These are phyloP conservation scores for Parazoanthus swiftii DNA, from an alignment of 92 coral and sea anemone genomes.

Conservation along the genomic window DNA sequence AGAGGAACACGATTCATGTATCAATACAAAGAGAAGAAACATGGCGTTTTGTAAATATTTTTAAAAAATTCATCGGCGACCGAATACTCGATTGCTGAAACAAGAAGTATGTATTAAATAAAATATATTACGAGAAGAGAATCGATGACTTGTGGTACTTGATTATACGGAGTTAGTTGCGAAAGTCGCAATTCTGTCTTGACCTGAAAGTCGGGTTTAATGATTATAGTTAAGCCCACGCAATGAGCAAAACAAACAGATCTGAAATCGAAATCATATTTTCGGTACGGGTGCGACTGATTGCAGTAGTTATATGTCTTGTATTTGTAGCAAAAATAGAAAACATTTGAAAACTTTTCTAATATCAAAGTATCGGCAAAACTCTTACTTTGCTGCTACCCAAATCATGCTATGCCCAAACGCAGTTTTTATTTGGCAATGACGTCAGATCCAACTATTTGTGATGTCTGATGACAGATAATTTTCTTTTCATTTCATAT, in stretches of 20 bases:
- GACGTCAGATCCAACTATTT: neutral
- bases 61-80: constrained; percentile 3
- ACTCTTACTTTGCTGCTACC: neutral
- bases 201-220: neutral
- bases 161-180: neutral
- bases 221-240: neutral
- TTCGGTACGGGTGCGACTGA: neutral
- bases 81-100: constrained; percentile 22
- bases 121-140: neutral
- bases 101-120: constrained; percentile 5
- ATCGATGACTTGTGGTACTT: neutral
- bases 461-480: neutral
- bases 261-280: neutral
- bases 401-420: neutral
- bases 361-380: neutral
- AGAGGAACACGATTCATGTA: neutral
- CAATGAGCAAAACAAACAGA: neutral
- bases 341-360: neutral
- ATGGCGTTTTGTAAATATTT: constrained; percentile 28
- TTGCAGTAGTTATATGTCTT: neutral
- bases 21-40: neutral
- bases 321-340: neutral
- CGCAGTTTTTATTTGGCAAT: neutral
- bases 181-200: neutral
- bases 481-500: neutral